Conservation (phyloP, 2,888 invertebrate species). For the Ophonus ardosiacus region DNA sequence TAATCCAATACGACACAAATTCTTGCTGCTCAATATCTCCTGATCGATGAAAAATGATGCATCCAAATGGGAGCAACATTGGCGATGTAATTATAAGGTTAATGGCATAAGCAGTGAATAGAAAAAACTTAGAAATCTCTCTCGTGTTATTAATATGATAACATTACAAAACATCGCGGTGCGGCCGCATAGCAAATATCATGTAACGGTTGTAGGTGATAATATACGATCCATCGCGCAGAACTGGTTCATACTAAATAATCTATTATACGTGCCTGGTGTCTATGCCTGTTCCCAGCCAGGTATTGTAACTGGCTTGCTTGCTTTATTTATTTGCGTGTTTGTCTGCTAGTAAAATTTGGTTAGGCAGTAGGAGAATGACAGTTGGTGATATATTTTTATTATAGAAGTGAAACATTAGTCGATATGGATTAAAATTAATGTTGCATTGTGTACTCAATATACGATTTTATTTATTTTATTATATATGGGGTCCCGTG, state of each 20-base stretch:
- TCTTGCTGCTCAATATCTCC: not conserved
- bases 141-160: conserved; percentile 44
- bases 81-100: conserved; percentile 44
- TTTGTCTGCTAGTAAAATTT: not conserved
- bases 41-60: conserved; percentile 39
- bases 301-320: not conserved
- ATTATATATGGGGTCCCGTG: too few relatives aligned
- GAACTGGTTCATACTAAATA: conserved; percentile 42
- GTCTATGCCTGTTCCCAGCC: too few relatives aligned
- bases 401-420: not conserved
- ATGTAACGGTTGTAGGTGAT: conserved; percentile 46
- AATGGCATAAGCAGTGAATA: conserved; percentile 37
- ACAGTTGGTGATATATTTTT: conserved; percentile 15
- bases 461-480: not conserved
- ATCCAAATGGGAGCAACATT: conserved; percentile 43
- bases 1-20: not conserved
- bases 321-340: not conserved
- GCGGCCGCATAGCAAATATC: conserved; percentile 26
- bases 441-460: not conserved
- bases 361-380: not conserved
- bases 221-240: conserved; percentile 32
- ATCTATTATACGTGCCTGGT: conserved; percentile 26
- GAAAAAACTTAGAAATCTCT: conserved; percentile 49
- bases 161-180: conserved; percentile 49
- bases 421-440: not conserved